A percentile compares a stretch with the other conserved stretches of the same genome.
phyloP scores from a whole-genome alignment of 1,140 invertebrate species.

The Drosophila pseudoobscura region DNA sequence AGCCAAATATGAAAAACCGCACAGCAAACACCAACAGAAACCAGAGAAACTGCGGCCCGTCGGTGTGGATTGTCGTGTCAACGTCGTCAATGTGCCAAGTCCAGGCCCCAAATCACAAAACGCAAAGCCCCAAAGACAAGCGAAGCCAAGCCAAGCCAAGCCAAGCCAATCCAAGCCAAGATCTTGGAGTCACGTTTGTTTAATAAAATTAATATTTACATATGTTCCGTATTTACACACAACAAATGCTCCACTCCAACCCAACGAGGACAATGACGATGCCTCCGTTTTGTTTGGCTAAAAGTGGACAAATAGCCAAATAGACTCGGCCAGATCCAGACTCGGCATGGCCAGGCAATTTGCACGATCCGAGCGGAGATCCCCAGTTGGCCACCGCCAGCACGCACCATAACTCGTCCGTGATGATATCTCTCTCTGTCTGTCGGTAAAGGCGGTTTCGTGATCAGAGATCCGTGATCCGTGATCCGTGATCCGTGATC shows the following conservation, averaged over 20 bases:
- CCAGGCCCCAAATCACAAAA: conserved; percentile 1
- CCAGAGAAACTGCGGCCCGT: no score
- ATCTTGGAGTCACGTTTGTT: conserved; percentile 74
- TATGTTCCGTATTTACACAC: conserved; percentile 76
- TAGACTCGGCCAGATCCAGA: conserved; percentile 15
- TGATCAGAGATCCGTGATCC: conserved; percentile 32
- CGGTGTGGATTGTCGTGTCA: conserved; percentile 50
- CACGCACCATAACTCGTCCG: conserved; percentile 41
- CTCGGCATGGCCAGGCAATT: conserved; percentile 67
- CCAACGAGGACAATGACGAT: conserved; percentile 2
- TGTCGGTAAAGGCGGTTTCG: conserved; percentile 16
- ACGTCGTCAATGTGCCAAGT: conserved; percentile 48
- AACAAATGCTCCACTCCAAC: conserved; percentile 2
- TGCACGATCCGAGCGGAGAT: conserved; percentile 61
- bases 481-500: conserved; percentile 24
- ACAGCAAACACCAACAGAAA: conserved; percentile 13
- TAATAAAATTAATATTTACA: conserved; percentile 82
- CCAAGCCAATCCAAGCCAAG: conserved; percentile 35
- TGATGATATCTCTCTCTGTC: conserved; percentile 33
- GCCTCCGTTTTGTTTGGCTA: conserved; percentile 24
- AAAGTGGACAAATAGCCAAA: conserved; percentile 74
- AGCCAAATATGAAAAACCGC: conserved; percentile 58
- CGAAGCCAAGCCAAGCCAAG: background rate
- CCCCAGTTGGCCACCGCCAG: conserved; percentile 13
- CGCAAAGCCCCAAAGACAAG: conserved; percentile 1